Evolutionary conservation across 2,797 vertebrate genomes (phyloP).

Genomic region (Taenioides sp.): DNA sequence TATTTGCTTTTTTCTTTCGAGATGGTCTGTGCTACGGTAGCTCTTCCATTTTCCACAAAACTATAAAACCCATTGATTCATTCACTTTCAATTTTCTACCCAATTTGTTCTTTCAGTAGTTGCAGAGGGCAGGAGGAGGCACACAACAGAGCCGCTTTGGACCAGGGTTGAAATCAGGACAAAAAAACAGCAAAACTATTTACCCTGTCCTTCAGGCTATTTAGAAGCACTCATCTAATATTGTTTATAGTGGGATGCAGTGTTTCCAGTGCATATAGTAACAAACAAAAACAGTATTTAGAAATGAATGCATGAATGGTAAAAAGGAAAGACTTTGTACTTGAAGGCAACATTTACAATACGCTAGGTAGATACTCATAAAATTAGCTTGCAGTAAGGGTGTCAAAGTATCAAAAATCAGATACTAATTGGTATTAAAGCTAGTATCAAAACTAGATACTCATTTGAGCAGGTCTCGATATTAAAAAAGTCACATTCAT

Average conservation of each 20-base stretch:
- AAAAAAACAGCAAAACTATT: neutral
- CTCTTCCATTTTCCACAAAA: conserved; percentile 15
- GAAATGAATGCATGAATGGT: neutral
- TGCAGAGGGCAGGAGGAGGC: conserved; percentile 2
- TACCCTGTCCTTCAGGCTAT: neutral
- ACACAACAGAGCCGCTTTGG: neutral
- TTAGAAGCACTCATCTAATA: neutral
- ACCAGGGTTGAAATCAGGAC: conserved; percentile 1
- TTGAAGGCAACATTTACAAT: neutral
- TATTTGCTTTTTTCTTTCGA: neutral
- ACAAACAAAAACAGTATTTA: neutral
- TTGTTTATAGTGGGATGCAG: neutral
- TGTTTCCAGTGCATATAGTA: neutral
- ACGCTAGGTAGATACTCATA: no score
- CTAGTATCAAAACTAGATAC: no score
- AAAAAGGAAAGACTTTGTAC: neutral
- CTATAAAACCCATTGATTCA: conserved; percentile 12
- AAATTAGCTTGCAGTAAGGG: no score
- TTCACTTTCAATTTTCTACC: conserved; percentile 12
- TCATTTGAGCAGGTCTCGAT: no score
- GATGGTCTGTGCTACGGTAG: neutral
- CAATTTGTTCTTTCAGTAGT: conserved; percentile 11
- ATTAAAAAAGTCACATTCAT: no score
- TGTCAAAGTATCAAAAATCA: no score
- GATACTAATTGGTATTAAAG: no score